Evolutionary conservation across 2,797 vertebrate genomes (phyloP), one percentile per base, ranked within the genome.

Genomic region (Danionella dracula): DNA sequence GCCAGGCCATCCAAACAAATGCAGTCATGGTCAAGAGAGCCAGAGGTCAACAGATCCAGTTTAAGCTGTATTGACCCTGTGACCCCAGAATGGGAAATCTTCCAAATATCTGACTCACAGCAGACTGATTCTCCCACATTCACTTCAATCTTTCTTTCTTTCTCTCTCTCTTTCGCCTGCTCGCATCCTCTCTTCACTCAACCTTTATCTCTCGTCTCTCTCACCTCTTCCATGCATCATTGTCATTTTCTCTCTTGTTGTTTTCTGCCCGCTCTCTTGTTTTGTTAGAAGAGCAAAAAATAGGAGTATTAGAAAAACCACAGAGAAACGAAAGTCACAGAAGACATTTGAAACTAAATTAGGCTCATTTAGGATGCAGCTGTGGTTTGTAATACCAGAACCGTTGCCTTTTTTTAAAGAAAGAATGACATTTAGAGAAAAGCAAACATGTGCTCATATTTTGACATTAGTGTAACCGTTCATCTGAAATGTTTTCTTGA

Each of bases 1-100:
- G 53, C 32, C 32, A 19, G 21, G 19, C 8, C 37, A 40, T 51
- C 51, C 20, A 56, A 55, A 40, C 41, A 66, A 46, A 57, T 41
- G 56, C 34, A 48, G 38, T 11, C 21, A 13, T 1, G 8, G 15
- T 40, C 51, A 48, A 32, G 51, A 57, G 53, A 40, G 13, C 31
- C 37, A 57, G 15, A 58, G 68, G 68, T 70, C 68, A 70, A 44
- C 38, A 38, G 31, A 51, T 70, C 53, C 50, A 65, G 51, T 71
- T 65, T 58, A 63, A 49, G 53, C 31, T 37, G 19, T 6, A 13
- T 16, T 58, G 54, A 71, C 38, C 53, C 12, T 2, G 5, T 59
- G 61, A 53, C 48, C 61, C 31, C 45, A 51, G 40, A 16, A 58
- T 2, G 48, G 63, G 63, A 66, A 57, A 56, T 42, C 59, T 19